Conservation (phyloP, 2,888 invertebrate species). For the Encarsia formosa region DNA sequence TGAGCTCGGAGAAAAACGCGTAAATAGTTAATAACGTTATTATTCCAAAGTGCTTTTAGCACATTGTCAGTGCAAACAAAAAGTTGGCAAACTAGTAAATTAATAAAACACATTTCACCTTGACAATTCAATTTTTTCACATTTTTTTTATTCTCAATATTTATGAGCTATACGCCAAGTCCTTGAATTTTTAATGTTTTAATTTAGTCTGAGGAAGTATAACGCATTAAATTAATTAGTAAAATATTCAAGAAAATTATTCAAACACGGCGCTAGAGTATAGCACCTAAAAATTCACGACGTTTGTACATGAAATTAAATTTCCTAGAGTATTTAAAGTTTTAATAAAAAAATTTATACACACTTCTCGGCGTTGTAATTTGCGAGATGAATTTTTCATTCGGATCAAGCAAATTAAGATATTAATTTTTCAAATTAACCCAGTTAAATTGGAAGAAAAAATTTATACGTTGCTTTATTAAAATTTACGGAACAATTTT, state of each 20-base stretch:
- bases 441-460: too few species aligned
- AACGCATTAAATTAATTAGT: constrained; percentile 20
- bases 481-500: too few species aligned
- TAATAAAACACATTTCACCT: constrained; percentile 12
- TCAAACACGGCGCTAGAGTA: background rate
- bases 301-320: constrained; percentile 8
- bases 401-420: too few species aligned
- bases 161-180: constrained; percentile 7
- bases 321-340: background rate
- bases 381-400: too few species aligned
- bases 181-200: constrained; percentile 24
- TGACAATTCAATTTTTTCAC: constrained; percentile 11
- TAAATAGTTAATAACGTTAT: constrained; percentile 20
- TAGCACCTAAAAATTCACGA: constrained; percentile 7
- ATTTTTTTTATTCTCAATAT: constrained; percentile 9
- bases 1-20: constrained; percentile 2
- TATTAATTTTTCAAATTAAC: too few species aligned
- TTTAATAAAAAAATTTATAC: too few species aligned
- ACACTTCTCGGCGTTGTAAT: too few species aligned
- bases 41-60: constrained; percentile 15
- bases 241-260: constrained; percentile 16
- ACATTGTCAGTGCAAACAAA: constrained; percentile 9
- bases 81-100: constrained; percentile 4
- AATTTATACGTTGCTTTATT: too few species aligned
- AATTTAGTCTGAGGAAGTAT: constrained; percentile 17